Evolutionary conservation across 2,113 vertebrate genomes (phyloP), one percentile per base, ranked within the genome.

Genomic region (Ctenomys sociabilis): DNA sequence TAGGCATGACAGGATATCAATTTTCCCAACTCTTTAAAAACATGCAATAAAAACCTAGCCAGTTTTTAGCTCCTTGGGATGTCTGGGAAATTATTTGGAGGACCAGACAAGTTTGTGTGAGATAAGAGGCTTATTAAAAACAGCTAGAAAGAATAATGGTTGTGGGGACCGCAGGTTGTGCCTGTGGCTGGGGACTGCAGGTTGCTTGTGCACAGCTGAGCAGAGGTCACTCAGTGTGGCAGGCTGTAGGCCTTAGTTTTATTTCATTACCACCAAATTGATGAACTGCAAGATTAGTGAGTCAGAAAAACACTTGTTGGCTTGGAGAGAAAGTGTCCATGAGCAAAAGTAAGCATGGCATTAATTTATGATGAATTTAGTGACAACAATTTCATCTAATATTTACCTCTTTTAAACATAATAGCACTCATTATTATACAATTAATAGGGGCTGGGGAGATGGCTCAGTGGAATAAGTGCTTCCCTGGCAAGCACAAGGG

Each of bases 41-140:
- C 8, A 72, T 21, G 11, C 21, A 43, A 35, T 24, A 97, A 16
- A 37, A 96, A 72, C 7, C 0, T 86, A 30, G 95, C 59, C 12
- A 66, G n/a, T 83, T 96, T 97, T 97, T 63, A 96, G 64, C 3
- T 93, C 28, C 32, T 26, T 13, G 3, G 37, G 28, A 73, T 80
- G 75, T 93, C 26, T 92, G 57, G 21, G 91, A 96, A 96, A 95
- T 85, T 63, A 49, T 57, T 92, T 61, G 89, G 73, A 52, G 84
- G 3, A 96, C 59, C 49, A 95, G 68, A 93, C 40, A 92, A 94
- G 83, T 80, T 22, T 5, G 28, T 86, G 91, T 11, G 64, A 70
- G 12, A 11, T 45, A 87, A 77, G 8, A 54, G 73, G 1, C 37
- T 49, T 37, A 43, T 68, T 63, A 86, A 9, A 16, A 73, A 0